Percentiles rank a stretch among this genome's conserved stretches.
Conservation (phyloP, 2,888 invertebrate genomes). For the Coleophora flavipennella region DNA sequence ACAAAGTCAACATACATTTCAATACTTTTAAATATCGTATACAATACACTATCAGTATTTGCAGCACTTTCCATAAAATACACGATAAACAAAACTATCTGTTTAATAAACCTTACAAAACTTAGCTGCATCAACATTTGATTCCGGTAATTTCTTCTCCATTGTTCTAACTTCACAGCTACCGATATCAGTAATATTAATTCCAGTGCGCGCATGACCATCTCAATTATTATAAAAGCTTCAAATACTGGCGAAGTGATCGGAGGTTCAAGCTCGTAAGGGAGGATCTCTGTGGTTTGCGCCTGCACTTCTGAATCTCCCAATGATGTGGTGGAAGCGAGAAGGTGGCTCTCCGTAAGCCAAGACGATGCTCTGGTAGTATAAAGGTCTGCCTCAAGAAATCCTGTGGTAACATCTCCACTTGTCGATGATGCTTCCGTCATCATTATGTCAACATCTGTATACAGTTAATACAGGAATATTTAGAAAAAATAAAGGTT, state of each 20-base stretch:
- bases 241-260: slow-evolving; percentile 26
- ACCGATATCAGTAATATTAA: slow-evolving; percentile 41
- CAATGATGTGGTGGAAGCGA: slow-evolving; percentile 2
- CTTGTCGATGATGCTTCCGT: slow-evolving; percentile 15
- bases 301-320: slow-evolving; percentile 3
- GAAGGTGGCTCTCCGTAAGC: slow-evolving; percentile 16
- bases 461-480: too few species aligned
- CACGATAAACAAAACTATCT: slow-evolving; percentile 35
- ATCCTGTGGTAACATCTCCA: slow-evolving; percentile 11
- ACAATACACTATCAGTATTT: slow-evolving; percentile 14
- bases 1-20: slow-evolving; percentile 54
- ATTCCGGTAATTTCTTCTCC: slow-evolving; percentile 58
- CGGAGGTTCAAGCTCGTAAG: background rate
- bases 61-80: slow-evolving; percentile 28
- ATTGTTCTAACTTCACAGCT: slow-evolving; percentile 45
- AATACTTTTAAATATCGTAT: slow-evolving; percentile 24
- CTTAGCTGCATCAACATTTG: slow-evolving; percentile 62
- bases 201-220: slow-evolving; percentile 51
- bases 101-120: slow-evolving; percentile 46
- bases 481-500: too few species aligned
- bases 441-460: too few species aligned
- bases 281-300: too few species aligned
- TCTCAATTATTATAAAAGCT: slow-evolving; percentile 45
- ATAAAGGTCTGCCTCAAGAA: slow-evolving; percentile 10
- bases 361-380: slow-evolving; percentile 9